phyloP scores from a whole-genome alignment of 1,140 invertebrate species.

The Apis laboriosa region DNA sequence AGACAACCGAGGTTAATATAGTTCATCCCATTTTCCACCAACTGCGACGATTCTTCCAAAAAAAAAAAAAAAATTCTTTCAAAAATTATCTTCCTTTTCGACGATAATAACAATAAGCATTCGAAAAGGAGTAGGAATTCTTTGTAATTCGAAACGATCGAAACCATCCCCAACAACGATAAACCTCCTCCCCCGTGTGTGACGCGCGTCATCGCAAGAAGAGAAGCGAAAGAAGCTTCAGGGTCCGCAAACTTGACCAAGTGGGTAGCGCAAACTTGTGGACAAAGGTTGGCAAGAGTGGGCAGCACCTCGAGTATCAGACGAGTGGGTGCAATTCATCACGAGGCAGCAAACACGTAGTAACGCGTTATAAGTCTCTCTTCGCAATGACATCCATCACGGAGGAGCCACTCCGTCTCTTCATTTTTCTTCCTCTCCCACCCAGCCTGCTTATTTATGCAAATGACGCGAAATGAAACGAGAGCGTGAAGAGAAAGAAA shows the following conservation, averaged over 20 bases:
- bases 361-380: constrained; percentile 52
- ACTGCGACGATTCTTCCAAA: too few species aligned
- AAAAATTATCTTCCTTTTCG: too few species aligned
- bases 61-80: too few species aligned
- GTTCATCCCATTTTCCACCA: neutral
- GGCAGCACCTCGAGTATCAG: constrained; percentile 43
- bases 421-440: constrained; percentile 24
- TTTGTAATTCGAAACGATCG: too few species aligned
- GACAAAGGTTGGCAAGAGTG: constrained; percentile 58
- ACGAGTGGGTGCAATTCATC: constrained; percentile 62
- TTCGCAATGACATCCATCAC: constrained; percentile 52
- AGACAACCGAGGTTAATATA: constrained; percentile 28
- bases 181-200: neutral
- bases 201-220: neutral
- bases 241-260: constrained; percentile 57
- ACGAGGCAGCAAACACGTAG: constrained; percentile 45
- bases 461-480: neutral
- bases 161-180: too few species aligned
- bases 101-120: too few species aligned
- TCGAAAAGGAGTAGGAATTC: too few species aligned
- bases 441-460: constrained; percentile 18
- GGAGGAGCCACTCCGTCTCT: constrained; percentile 48
- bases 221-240: constrained; percentile 13
- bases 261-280: constrained; percentile 55
- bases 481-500: constrained; percentile 3